Evolutionary conservation across 1,140 invertebrate species (phyloP).

Genomic region (Sitophilus oryzae): DNA sequence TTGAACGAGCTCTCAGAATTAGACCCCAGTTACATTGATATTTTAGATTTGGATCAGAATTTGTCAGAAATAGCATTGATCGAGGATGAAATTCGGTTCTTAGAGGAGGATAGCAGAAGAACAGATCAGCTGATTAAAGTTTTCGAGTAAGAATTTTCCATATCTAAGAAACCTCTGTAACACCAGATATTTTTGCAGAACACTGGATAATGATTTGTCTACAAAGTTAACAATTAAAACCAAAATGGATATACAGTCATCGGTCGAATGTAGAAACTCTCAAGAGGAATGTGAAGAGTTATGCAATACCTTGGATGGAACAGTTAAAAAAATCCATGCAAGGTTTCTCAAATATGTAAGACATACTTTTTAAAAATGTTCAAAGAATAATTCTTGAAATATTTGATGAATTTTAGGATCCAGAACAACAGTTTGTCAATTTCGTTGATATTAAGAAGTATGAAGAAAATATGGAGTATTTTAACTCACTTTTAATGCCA

Average conservation of each 20-base stretch:
- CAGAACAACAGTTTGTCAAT: conserved; percentile 23
- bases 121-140: conserved; percentile 11
- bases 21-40: conserved; percentile 20
- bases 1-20: conserved; percentile 6
- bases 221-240: conserved; percentile 14
- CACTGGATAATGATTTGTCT: conserved; percentile 6
- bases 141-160: conserved; percentile 3
- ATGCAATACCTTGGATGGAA: conserved; percentile 19
- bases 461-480: conserved; percentile 18
- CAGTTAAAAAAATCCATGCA: conserved; percentile 17
- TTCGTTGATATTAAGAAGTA: conserved; percentile 19
- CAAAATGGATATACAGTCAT: conserved; percentile 23
- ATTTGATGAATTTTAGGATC: conserved; percentile 13
- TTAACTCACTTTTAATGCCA: conserved; percentile 9
- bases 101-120: conserved; percentile 18
- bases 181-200: conserved; percentile 14
- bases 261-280: conserved; percentile 18
- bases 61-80: conserved; percentile 20
- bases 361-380: conserved; percentile 3
- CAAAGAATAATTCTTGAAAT: neutral
- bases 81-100: conserved; percentile 17
- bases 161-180: neutral
- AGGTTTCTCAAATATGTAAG: conserved; percentile 28
- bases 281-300: conserved; percentile 20
- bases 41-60: conserved; percentile 28